A percentile compares a stretch with the other conserved stretches of the same genome.
Conservation (phyloP, 2,113 vertebrate genomes). For the Oryzias javanicus region DNA sequence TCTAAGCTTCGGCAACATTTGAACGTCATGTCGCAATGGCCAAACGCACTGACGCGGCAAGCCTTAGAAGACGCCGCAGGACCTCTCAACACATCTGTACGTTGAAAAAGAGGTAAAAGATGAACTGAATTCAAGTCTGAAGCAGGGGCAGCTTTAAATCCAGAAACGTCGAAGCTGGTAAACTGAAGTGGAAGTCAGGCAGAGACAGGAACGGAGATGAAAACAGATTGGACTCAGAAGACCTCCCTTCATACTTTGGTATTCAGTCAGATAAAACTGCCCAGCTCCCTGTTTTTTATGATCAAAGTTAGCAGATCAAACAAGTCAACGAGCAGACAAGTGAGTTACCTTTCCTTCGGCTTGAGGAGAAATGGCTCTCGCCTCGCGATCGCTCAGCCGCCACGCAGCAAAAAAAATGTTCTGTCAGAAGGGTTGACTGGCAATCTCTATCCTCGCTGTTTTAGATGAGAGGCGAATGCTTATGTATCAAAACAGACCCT, state of each 20-base stretch:
- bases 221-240: slow-evolving; percentile 16
- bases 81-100: no score
- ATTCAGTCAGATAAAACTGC: slow-evolving; percentile 27
- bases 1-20: no score
- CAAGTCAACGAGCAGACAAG: slow-evolving; percentile 47
- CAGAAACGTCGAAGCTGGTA: not conserved
- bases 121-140: no score
- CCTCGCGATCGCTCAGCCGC: slow-evolving; percentile 39
- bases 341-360: slow-evolving; percentile 47
- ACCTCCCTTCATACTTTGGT: slow-evolving; percentile 13
- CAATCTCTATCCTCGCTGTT: slow-evolving; percentile 38
- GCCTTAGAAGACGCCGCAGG: no score
- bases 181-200: not conserved
- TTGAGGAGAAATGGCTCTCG: slow-evolving; percentile 41
- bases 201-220: slow-evolving; percentile 3
- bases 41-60: no score
- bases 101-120: no score
- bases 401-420: slow-evolving; percentile 27
- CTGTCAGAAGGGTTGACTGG: slow-evolving; percentile 23
- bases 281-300: slow-evolving; percentile 33
- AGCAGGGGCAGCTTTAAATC: no score
- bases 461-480: slow-evolving; percentile 14
- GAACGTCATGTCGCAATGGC: no score
- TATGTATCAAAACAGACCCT: slow-evolving; percentile 12
- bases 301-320: slow-evolving; percentile 68